phyloP scores from a whole-genome alignment of 2,888 invertebrate genomes.

The Drosophila picticornis region DNA sequence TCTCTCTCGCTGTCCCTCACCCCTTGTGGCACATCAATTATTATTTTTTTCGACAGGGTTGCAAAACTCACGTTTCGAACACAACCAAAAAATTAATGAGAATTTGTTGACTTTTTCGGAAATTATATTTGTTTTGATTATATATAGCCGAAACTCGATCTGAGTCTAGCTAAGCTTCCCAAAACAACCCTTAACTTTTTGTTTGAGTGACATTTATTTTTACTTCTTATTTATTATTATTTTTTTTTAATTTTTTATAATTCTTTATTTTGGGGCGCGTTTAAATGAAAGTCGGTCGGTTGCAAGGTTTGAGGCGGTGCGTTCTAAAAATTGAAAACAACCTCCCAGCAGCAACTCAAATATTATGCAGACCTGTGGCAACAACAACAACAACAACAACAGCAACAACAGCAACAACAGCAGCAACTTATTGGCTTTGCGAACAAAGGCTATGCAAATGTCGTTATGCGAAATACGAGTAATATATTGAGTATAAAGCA shows the following conservation, averaged over 20 bases:
- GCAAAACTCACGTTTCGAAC: slow-evolving; percentile 21
- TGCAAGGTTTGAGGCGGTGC: slow-evolving; percentile 22
- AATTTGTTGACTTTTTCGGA: slow-evolving; percentile 22
- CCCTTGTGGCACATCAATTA: slow-evolving; percentile 64
- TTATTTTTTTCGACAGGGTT: slow-evolving; percentile 37
- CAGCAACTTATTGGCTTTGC: slow-evolving; percentile 47
- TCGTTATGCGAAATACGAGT: slow-evolving; percentile 42
- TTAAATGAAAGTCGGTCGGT: slow-evolving; percentile 24
- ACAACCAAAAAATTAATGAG: slow-evolving; percentile 31
- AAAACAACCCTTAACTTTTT: slow-evolving; percentile 28
- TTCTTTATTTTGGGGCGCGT: slow-evolving; percentile 23
- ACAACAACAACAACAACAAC: slow-evolving; percentile 7
- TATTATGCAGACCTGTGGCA: slow-evolving; percentile 14
- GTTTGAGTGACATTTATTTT: slow-evolving; percentile 10
- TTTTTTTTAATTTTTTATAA: slow-evolving; percentile 11
- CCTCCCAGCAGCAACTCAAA: slow-evolving; percentile 10
- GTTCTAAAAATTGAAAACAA: slow-evolving; percentile 29
- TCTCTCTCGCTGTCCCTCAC: neutral
- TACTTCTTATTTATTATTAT: neutral
- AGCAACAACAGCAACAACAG: slow-evolving; percentile 1
- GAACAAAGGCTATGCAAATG: slow-evolving; percentile 76
- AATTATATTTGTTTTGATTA: slow-evolving; percentile 20
- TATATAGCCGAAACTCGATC: neutral
- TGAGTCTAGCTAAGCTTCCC: neutral
- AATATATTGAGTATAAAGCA: slow-evolving; percentile 64